Base-by-base conservation (phyloP, 2,113 vertebrate species). In the Cheirogaleus medius region DNA sequence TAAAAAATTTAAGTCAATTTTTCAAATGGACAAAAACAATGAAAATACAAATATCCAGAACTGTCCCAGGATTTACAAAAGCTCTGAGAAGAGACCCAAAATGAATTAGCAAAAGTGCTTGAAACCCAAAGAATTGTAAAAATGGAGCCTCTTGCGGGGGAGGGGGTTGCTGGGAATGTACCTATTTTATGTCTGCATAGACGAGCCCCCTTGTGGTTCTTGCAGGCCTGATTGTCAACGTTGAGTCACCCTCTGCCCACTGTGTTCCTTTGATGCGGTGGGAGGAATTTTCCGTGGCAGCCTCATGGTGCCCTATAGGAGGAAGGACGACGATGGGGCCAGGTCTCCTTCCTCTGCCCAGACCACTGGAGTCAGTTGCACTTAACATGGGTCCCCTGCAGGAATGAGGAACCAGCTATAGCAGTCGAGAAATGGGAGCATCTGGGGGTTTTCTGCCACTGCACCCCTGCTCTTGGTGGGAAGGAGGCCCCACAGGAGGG, bases 1-100 rank as follows among this genome's bases (percentile, higher is more conserved):
- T 81, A 84, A 77, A 21, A n/a, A 85, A 52, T 71, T 90, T 84
- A 91, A 60, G 83, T 93, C 37, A 58, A 83, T 95, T 96, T 98
- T 96, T 87, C 86, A 93, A 96, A 76, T 80, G 64, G 89, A 84
- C 54, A 42, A 82, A 94, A 95, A 87, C 63, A 87, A 77, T 32
- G 15, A 60, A 81, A 95, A 91, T 56, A 93, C 3, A 84, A 69
- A 64, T 92, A 78, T 74, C 83, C 47, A 66, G 49, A 71, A 69
- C n/a, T 73, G 39, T 84, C 69, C 25, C 10, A 56, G 64, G 63
- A 76, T 54, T 87, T 39, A 87, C 44, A 37, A 63, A 93, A 87
- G 21, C 78, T 95, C 34, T 77, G 74, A 78, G 44, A 76, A 29
- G 39, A 90, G 84, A 25, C 80, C 18, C 37, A 80, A 74, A 69